phyloP scores from a whole-genome alignment of 2,797 vertebrate species.

The Malurus leucopterus region DNA sequence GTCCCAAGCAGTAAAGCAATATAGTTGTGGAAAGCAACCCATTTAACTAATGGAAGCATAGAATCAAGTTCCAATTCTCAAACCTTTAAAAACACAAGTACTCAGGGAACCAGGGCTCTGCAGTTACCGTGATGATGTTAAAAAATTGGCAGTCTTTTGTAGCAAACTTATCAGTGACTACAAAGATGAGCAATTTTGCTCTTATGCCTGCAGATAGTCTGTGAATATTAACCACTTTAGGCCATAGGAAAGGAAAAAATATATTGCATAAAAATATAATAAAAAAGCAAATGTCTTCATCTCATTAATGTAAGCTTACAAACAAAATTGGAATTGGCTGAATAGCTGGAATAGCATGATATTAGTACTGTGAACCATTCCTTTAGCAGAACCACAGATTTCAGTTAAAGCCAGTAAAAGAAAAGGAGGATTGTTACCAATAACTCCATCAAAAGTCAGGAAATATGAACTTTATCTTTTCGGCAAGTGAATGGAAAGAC shows the following conservation, averaged over 20 bases:
- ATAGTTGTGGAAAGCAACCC: background rate
- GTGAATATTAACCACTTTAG: background rate
- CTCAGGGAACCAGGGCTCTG: background rate
- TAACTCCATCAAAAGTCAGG: conserved; percentile 2
- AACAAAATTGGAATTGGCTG: background rate
- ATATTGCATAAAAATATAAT: background rate
- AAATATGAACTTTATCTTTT: background rate
- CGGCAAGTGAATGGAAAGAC: background rate
- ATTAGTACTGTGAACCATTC: background rate
- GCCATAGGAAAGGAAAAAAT: background rate
- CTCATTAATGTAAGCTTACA: background rate
- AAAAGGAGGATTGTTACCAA: background rate
- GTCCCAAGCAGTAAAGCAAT: background rate
- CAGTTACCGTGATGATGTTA: background rate
- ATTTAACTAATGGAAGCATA: background rate
- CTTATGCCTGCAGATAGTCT: background rate
- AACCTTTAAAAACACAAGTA: background rate
- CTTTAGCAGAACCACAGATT: conserved; percentile 22
- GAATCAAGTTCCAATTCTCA: background rate
- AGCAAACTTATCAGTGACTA: background rate
- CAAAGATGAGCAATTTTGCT: background rate
- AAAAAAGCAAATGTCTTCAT: background rate
- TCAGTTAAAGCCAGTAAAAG: conserved; percentile 38
- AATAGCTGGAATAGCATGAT: background rate
- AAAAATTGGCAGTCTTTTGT: background rate